Evolutionary conservation across 2,797 vertebrate species (phyloP), one percentile per base, ranked within the genome.

Genomic region (Pangasius krempfi): DNA sequence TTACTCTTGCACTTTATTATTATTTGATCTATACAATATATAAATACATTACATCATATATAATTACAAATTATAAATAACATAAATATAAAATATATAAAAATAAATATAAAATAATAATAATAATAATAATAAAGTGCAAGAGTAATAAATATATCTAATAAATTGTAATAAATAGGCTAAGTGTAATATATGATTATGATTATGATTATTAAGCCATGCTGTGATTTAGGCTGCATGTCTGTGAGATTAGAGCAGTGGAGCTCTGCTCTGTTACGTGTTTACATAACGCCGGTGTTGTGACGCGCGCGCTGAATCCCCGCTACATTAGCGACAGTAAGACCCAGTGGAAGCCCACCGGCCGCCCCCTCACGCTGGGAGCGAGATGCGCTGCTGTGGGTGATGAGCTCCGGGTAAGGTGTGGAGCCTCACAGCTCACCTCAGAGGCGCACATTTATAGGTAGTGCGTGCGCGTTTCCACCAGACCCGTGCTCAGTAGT

Each of bases 291-390:
- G 27, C 82, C 82, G 62, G 62, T 64, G 82, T 62, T 54, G 85
- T 89, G 88, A 89, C 90, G 73, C 73, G 90, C 86, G 75, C 89
- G 47, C 27, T 91, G 89, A 89, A 85, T 40, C 25, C 85, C 88
- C 89, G 89, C 75, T 91, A 93, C 50, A 76, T 47, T 70, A 89
- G 90, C 87, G 91, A 91, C 92, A 89, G 82, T 93, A 92, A 92
- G 93, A 94, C 93, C 92, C 93, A 81, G 92, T 91, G 88, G 92
- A 92, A 87, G 52, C 88, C 56, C 58, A 18, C n/a, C 84, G 58
- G 14, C 27, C 82, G 88, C 85, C 87, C 88, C 37, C 47, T 58
- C 85, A 22, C 70, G 62, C 72, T 1, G 52, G 82, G 64, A 30
- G 89, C 85, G 91, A 66, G 88, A 60, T 60, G 79, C 84, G 75